Evolutionary conservation across 1,140 invertebrate genomes (phyloP).

Genomic region (Phthorimaea operculella): DNA sequence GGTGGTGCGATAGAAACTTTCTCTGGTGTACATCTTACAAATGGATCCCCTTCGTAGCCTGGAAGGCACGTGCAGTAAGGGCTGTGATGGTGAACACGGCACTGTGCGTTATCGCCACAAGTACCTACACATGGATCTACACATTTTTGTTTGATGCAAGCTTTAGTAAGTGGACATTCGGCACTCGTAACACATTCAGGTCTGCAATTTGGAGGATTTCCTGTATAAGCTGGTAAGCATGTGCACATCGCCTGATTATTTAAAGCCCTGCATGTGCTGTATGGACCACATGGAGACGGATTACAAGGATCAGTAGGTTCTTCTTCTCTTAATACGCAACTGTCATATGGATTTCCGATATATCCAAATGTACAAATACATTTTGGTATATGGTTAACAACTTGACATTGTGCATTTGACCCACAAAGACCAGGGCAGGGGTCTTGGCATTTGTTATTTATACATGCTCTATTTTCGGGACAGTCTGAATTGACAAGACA

Average conservation of each 20-base stretch:
- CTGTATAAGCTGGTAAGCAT: slow-evolving; percentile 76
- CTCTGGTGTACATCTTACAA: slow-evolving; percentile 67
- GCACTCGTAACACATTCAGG: slow-evolving; percentile 77
- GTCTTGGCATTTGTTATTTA: slow-evolving; percentile 80
- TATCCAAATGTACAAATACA: slow-evolving; percentile 75
- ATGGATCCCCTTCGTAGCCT: slow-evolving; percentile 74
- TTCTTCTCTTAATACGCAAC: slow-evolving; percentile 68
- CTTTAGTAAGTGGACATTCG: slow-evolving; percentile 74
- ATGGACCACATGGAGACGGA: slow-evolving; percentile 73
- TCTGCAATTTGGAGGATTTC: slow-evolving; percentile 78
- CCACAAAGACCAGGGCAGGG: slow-evolving; percentile 82
- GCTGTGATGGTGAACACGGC: slow-evolving; percentile 74
- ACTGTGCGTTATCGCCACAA: slow-evolving; percentile 81
- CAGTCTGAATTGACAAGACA: slow-evolving; percentile 80
- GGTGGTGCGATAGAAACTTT: slow-evolving; percentile 43
- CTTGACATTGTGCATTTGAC: slow-evolving; percentile 76
- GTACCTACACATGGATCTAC: slow-evolving; percentile 75
- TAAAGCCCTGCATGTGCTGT: slow-evolving; percentile 74
- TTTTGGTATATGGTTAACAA: slow-evolving; percentile 79
- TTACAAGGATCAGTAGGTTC: slow-evolving; percentile 65
- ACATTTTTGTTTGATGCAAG: slow-evolving; percentile 75
- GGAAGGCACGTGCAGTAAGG: slow-evolving; percentile 73
- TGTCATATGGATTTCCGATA: slow-evolving; percentile 76
- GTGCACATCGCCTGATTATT: slow-evolving; percentile 74
- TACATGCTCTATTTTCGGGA: slow-evolving; percentile 73